These are phyloP conservation scores for Ferdinandea cuprea DNA, from an alignment of 2,888 invertebrate genomes.

Conservation along the genomic window DNA sequence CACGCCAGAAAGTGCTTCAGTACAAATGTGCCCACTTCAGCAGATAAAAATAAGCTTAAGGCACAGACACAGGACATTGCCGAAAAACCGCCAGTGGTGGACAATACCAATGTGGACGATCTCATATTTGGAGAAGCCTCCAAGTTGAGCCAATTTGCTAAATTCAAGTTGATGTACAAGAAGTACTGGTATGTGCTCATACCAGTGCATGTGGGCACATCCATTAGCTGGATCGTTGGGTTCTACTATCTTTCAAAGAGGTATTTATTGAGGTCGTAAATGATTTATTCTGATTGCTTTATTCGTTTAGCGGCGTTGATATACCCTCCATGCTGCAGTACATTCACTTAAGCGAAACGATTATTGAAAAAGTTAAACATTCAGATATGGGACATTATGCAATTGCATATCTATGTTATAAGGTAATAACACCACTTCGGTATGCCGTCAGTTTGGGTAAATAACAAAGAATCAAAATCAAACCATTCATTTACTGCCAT, in stretches of 20 bases:
- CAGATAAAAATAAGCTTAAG: not conserved
- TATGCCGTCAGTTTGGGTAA: conserved; percentile 96
- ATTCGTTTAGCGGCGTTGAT: conserved; percentile 92
- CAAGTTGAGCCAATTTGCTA: conserved; percentile 88
- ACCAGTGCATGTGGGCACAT: conserved; percentile 96
- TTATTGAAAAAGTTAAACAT: conserved; percentile 89
- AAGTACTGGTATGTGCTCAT: conserved; percentile 98
- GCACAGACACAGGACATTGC: too few species aligned
- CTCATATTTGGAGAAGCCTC: conserved; percentile 80
- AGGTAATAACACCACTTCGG: conserved; percentile 94
- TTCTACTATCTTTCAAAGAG: conserved; percentile 94
- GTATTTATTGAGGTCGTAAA: conserved; percentile 83
- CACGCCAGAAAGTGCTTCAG: conserved; percentile 9
- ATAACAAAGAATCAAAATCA: not conserved
- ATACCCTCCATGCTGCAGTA: conserved; percentile 90
- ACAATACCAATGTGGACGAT: conserved; percentile 69
- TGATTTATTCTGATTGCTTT: not conserved
- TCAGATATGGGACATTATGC: conserved; percentile 95
- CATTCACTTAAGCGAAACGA: conserved; percentile 90
- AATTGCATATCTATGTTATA: conserved; percentile 95
- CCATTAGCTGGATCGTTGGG: conserved; percentile 92
- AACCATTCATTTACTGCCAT: too few species aligned
- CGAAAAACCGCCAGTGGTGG: not conserved
- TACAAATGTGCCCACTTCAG: conserved; percentile 13
- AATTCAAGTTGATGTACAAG: conserved; percentile 95